Evolutionary conservation across 2,113 vertebrate species (phyloP), one percentile per base, ranked within the genome.

Genomic region (Leucopsar rothschildi): DNA sequence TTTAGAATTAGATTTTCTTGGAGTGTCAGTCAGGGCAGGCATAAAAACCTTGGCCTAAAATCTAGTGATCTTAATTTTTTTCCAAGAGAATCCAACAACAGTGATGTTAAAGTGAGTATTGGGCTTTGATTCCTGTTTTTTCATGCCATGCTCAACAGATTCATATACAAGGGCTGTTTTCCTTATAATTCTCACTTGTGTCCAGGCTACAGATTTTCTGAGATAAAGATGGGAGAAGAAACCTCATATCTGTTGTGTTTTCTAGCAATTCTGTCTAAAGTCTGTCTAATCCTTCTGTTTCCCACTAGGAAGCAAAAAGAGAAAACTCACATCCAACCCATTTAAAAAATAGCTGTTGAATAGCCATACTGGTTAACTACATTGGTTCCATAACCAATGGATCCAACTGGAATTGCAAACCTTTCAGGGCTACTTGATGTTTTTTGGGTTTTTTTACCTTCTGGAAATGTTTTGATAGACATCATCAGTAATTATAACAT

Each of bases 251-350:
- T 94, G 66, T 94, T 97, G 89, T 95, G 87, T 97, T 98, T 97
- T 94, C 94, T 86, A 60, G 73, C 76, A 95, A 95, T 98, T 97
- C 95, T 92, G 45, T 97, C 92, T 91, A 98, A 99, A 99, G 93
- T 95, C 96, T 96, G 88, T 96, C 96, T 98, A 98, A 98, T 98
- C 97, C 94, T 96, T 97, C 97, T 97, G 95, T 98, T 98, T 97
- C 93, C 82, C 85, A 69, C 88, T 91, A 82, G 95, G 90, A 96
- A 97, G 96, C 94, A 25, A 47, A 65, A 82, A 83, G 16, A 56
- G 45, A 70, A 89, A 79, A 31, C 8, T 59, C 15, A 88, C 50
- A 72, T 65, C 52, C 53, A 93, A 89, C 9, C 29, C 37, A 82
- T 85, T 96, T 56, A 14, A 96, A 81, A 91, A 95, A 75, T 52